Evolutionary conservation across 1,140 invertebrate species (phyloP).

Genomic region (Berghia stephanieae): DNA sequence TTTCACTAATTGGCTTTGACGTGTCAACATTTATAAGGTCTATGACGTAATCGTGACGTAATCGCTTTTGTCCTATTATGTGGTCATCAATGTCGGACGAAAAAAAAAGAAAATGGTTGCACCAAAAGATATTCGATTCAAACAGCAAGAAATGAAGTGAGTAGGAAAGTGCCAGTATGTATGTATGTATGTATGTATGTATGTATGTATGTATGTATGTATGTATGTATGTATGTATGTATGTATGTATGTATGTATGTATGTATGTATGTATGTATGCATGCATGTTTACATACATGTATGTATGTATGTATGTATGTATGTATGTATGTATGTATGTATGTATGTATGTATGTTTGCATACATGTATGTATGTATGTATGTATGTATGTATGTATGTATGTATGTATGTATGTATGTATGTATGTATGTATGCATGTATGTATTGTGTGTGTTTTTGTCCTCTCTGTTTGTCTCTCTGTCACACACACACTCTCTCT

Average conservation of each 20-base stretch:
- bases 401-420: not conserved
- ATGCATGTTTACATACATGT: too few species aligned
- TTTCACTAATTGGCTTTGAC: not conserved
- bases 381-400: constrained; percentile 11
- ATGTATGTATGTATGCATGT: constrained; percentile 9
- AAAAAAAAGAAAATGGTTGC: not conserved
- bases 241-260: too few species aligned
- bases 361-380: constrained; percentile 7
- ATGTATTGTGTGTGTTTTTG: not conserved
- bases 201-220: constrained; percentile 18
- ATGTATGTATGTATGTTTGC: not conserved
- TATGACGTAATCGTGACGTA: too few species aligned
- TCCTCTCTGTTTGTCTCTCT: not conserved
- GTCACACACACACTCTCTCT: not conserved
- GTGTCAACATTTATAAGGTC: too few species aligned
- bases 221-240: constrained; percentile 9
- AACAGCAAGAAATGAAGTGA: too few species aligned
- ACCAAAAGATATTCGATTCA: too few species aligned
- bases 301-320: not conserved
- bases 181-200: not conserved
- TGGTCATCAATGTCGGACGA: not conserved
- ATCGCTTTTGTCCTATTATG: not conserved
- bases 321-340: not conserved
- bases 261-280: constrained; percentile 21
- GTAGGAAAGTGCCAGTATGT: too few species aligned